phyloP scores from a whole-genome alignment of 2,113 vertebrate genomes.

The Larimichthys polyactis region DNA sequence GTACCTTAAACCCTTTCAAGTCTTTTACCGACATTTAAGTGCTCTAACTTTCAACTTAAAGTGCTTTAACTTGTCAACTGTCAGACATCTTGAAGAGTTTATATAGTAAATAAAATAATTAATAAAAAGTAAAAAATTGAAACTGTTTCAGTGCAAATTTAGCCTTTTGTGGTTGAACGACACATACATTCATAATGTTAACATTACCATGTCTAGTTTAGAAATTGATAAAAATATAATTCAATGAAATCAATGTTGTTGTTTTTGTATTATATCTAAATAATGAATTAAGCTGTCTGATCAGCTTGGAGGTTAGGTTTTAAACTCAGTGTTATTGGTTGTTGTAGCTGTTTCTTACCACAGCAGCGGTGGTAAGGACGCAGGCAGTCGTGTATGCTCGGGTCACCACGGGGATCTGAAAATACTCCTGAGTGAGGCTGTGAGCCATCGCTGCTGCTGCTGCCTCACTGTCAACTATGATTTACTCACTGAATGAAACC shows the following conservation, averaged over 20 bases:
- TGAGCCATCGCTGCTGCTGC: slow-evolving; percentile 80
- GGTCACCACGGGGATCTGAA: slow-evolving; percentile 95
- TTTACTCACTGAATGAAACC: neutral
- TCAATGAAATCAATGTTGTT: neutral
- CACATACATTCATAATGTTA: neutral
- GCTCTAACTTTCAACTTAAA: neutral
- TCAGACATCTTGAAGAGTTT: too few species aligned
- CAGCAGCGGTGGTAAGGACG: slow-evolving; percentile 95
- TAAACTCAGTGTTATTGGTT: neutral
- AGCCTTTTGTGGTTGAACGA: too few species aligned
- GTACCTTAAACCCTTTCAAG: neutral
- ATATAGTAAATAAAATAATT: too few species aligned
- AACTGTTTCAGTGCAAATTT: too few species aligned
- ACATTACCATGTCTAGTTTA: neutral
- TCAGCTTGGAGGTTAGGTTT: neutral
- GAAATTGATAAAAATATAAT: neutral
- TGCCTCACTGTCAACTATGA: slow-evolving; percentile 20
- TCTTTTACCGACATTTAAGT: neutral
- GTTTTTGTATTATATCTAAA: neutral
- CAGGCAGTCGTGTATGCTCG: slow-evolving; percentile 96
- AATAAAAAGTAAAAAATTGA: too few species aligned
- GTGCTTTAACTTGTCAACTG: too few species aligned
- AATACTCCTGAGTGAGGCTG: slow-evolving; percentile 89
- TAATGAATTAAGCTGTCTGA: neutral
- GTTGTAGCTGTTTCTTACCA: slow-evolving; percentile 89